These are phyloP conservation scores for Balearica regulorum DNA, from an alignment of 2,797 vertebrate species.

Conservation along the genomic window DNA sequence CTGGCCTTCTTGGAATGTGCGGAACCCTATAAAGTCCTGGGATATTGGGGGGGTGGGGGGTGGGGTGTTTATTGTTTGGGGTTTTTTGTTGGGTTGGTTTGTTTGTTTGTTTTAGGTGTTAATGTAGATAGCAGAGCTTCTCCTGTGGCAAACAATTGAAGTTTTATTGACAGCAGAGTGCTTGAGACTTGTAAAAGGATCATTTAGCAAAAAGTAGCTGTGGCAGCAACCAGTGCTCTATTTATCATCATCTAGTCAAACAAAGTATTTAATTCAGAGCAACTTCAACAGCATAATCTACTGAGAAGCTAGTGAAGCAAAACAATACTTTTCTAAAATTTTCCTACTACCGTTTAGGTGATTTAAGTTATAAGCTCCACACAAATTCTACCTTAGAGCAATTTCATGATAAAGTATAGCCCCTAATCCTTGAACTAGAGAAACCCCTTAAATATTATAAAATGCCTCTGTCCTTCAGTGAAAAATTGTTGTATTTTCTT, in stretches of 20 bases:
- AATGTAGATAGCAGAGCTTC: neutral
- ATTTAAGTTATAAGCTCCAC: neutral
- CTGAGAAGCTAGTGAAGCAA: neutral
- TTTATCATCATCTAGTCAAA: neutral
- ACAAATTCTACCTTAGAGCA: neutral
- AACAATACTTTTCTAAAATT: neutral
- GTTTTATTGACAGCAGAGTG: neutral
- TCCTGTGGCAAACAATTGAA: neutral
- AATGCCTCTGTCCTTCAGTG: neutral
- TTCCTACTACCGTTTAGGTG: neutral
- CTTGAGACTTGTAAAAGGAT: neutral
- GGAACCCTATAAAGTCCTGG: neutral
- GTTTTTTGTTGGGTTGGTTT: too few species aligned
- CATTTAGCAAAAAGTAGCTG: neutral
- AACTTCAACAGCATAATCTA: neutral
- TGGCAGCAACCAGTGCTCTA: neutral
- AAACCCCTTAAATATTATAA: neutral
- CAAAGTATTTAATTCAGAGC: neutral
- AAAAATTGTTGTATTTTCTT: neutral
- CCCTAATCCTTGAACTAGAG: neutral
- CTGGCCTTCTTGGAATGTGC: neutral
- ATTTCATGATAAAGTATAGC: neutral
- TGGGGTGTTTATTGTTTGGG: too few species aligned
- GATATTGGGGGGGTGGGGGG: accelerated
- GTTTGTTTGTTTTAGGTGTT: neutral